phyloP scores from a whole-genome alignment of 2,797 vertebrate genomes.

The Catostomus latipinnis region DNA sequence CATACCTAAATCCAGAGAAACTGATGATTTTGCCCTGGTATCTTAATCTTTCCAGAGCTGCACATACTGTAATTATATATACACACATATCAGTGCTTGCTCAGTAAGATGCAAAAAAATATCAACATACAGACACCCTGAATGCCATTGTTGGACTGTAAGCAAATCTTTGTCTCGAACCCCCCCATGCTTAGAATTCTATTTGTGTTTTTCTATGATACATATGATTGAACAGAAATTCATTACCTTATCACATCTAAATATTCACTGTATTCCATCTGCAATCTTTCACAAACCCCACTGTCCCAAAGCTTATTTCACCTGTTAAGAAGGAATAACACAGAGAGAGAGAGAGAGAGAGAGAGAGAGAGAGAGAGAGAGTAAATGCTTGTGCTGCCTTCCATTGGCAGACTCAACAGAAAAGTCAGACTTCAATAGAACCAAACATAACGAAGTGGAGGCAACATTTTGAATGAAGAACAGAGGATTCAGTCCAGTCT shows the following conservation, averaged over 20 bases:
- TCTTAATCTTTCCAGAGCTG: too few relatives aligned
- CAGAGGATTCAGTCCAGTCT: constrained; percentile 67
- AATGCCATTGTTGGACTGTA: neutral
- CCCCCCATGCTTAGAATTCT: constrained; percentile 4
- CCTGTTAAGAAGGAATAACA: constrained; percentile 67
- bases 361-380: constrained; percentile 27
- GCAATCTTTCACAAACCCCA: constrained; percentile 61
- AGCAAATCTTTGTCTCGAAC: constrained; percentile 1
- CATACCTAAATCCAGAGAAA: too few relatives aligned
- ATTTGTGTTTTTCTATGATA: constrained; percentile 56
- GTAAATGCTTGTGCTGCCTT: constrained; percentile 64
- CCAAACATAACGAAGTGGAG: constrained; percentile 47
- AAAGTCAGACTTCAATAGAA: constrained; percentile 55
- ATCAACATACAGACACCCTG: neutral
- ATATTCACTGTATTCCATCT: constrained; percentile 71
- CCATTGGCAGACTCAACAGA: constrained; percentile 60
- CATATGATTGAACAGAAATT: constrained; percentile 76
- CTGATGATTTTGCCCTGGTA: too few relatives aligned
- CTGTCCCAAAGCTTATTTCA: constrained; percentile 78
- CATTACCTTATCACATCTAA: constrained; percentile 75
- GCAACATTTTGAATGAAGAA: constrained; percentile 62
- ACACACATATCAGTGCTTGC: neutral
- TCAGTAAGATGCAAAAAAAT: neutral
- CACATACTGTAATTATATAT: too few relatives aligned
- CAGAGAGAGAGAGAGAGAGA: neutral